A percentile compares a stretch with the other conserved stretches of the same genome.
These are phyloP conservation scores for Emys orbicularis DNA, from an alignment of 2,797 vertebrate species.

Conservation along the genomic window DNA sequence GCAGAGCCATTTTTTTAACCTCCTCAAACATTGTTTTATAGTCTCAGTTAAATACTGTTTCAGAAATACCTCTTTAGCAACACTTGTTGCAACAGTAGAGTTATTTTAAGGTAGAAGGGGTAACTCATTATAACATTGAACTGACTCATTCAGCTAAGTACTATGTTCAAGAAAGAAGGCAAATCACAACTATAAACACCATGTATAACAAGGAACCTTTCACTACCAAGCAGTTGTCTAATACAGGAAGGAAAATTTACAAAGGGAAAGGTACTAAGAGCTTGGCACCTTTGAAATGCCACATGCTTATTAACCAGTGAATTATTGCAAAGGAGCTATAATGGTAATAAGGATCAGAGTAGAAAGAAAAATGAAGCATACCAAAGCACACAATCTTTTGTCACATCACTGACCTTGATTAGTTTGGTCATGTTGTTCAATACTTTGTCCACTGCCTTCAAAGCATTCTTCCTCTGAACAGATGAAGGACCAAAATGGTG, in stretches of 20 bases:
- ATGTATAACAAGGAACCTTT: background rate
- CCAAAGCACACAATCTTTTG: background rate
- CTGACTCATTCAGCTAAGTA: background rate
- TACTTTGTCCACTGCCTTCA: conserved; percentile 85
- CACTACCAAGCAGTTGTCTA: background rate
- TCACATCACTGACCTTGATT: conserved; percentile 84
- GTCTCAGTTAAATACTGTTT: background rate
- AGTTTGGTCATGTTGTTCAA: conserved; percentile 86
- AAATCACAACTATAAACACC: background rate
- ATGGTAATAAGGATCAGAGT: background rate
- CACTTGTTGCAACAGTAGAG: background rate
- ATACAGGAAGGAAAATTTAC: background rate
- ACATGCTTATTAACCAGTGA: background rate
- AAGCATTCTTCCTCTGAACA: conserved; percentile 82
- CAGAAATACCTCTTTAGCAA: background rate
- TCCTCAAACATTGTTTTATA: background rate
- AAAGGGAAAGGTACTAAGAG: no score
- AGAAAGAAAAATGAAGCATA: background rate
- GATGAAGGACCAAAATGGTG: conserved; percentile 93
- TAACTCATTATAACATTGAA: background rate
- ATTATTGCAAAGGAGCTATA: no score
- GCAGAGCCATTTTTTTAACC: background rate
- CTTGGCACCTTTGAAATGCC: background rate
- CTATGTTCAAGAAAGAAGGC: background rate
- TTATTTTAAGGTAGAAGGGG: background rate